Base-by-base conservation (phyloP, 1,140 invertebrate species). In the Drosophila jambulina region DNA sequence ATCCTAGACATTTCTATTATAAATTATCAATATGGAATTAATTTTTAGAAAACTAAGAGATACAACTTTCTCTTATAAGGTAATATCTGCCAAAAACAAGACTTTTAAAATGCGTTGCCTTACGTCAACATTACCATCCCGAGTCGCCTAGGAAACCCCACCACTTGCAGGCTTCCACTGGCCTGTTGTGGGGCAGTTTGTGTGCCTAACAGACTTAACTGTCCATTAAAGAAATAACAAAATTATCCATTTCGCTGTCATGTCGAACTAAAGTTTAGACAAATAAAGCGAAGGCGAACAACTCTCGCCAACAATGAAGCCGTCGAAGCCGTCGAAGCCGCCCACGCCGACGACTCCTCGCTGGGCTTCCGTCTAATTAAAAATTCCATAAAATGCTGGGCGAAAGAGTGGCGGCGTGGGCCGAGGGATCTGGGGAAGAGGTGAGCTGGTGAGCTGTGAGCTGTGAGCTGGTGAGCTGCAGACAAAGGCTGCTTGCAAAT, bases 371-470 rank as follows among this genome's bases (percentile, higher is more conserved):
- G 48, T 43, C 67, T 87, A 87, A 87, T 87, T 88, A 88, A 87
- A 87, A 87, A 81, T 87, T 78, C 72, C 77, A 83, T 88, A 84
- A 88, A 84, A 68, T 38, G 61, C 43, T 60, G 48, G 57, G 46
- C 65, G 45, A 27, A 36, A 17, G 40, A 19, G 19, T n/a, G 19
- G 36, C 6, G 13, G 38, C 63, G 53, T 56, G 32, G 32, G 17
- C 23, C 19, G 21, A 29, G 21, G 40, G 15, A 64, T 19, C n/a
- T 17, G n/a, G 19, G 12, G 38, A 40, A n/a, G 61, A 40, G 64
- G 29, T 49, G 46, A 36, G 29, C 23, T 38, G 38, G 19, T 42
- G 40, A 42, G 17, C 48, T 29, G 46, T n/a, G n/a, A n/a, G n/a
- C n/a, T n/a, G 46, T 42, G 45, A 46, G 4, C 48, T 32, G 49